Base-by-base conservation (phyloP, 2,888 invertebrate species). In the Cepaea hortensis region DNA sequence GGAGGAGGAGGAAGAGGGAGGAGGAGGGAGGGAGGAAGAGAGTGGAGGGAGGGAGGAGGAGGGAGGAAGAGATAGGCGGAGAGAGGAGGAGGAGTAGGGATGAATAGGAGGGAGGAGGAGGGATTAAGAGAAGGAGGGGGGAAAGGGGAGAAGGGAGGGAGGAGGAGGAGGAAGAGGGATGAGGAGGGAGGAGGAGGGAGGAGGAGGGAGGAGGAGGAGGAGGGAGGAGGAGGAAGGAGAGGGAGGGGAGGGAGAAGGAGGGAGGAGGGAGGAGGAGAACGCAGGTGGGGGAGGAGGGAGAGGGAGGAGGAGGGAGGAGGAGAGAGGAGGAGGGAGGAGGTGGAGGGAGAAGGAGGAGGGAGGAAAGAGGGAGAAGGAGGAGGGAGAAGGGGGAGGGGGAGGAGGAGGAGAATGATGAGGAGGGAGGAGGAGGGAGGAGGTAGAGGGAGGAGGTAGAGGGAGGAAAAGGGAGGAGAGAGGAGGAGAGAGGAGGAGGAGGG, bases 351-450 rank as follows among this genome's bases (percentile, higher is more conserved):
- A 13, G 62, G 50, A 83, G 20, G 48, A 50, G 72, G 50, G 61
- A 73, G 73, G n/a, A n/a, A n/a, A n/a, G n/a, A n/a, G n/a, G n/a
- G n/a, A n/a, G n/a, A n/a, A n/a, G n/a, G n/a, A n/a, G n/a, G n/a
- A 80, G 80, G 23, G 85, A 72, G 70, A 80, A 73, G 35, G 68
- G 46, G 18, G 80, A 80, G 18, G 85, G 23, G 23, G 15, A 61
- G 18, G 5, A 55, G 35, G 18, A 35, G 35, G 35, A 35, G 35
- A 1, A 35, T 0, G 35, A 35, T 1, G 35, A 35, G 35, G 73
- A 23, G 23, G 73, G 23, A 61, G 72, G 18, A 61, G 73, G 11
- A 35, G 80, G 55, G 13, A 72, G 55, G 13, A 23, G 23, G 7
- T 23, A 72, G 0, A 23, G 35, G 9, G 72, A 72, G 15, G 72